Evolutionary conservation across 1,140 invertebrate genomes (phyloP).

Genomic region (Drosophila punjabiensis): DNA sequence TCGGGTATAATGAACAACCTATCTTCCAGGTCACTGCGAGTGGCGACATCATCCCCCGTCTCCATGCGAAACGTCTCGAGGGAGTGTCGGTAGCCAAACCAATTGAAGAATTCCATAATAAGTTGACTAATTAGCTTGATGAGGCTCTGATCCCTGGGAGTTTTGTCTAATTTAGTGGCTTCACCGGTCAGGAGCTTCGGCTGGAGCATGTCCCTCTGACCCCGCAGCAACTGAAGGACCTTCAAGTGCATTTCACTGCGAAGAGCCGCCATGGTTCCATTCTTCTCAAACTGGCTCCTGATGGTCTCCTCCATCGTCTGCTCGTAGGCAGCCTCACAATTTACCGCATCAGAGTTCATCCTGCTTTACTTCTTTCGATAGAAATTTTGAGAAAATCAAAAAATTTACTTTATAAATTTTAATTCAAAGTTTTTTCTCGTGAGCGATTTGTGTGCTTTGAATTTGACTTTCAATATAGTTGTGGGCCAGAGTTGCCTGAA

Average conservation of each 20-base stretch:
- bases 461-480: slow-evolving; percentile 16
- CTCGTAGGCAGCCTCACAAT: slow-evolving; percentile 13
- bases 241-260: slow-evolving; percentile 58
- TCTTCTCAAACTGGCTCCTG: slow-evolving; percentile 43
- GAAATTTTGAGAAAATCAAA: slow-evolving; percentile 25
- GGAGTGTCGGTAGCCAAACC: slow-evolving; percentile 71
- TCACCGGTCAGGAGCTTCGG: slow-evolving; percentile 27
- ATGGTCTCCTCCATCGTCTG: slow-evolving; percentile 50
- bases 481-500: not conserved
- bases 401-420: slow-evolving; percentile 21
- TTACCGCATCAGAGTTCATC: slow-evolving; percentile 29
- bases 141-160: slow-evolving; percentile 5
- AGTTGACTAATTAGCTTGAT: slow-evolving; percentile 58
- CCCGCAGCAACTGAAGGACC: slow-evolving; percentile 48
- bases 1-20: slow-evolving; percentile 9
- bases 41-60: slow-evolving; percentile 23
- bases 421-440: not conserved
- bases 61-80: slow-evolving; percentile 66
- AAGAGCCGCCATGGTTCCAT: slow-evolving; percentile 47
- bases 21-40: slow-evolving; percentile 37
- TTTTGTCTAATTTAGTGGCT: not conserved
- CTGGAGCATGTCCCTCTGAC: slow-evolving; percentile 8
- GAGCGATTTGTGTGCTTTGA: slow-evolving; percentile 6
- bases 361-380: slow-evolving; percentile 5
- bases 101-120: slow-evolving; percentile 68